Evolutionary conservation across 2,113 vertebrate species (phyloP).

Genomic region (Solea senegalensis): DNA sequence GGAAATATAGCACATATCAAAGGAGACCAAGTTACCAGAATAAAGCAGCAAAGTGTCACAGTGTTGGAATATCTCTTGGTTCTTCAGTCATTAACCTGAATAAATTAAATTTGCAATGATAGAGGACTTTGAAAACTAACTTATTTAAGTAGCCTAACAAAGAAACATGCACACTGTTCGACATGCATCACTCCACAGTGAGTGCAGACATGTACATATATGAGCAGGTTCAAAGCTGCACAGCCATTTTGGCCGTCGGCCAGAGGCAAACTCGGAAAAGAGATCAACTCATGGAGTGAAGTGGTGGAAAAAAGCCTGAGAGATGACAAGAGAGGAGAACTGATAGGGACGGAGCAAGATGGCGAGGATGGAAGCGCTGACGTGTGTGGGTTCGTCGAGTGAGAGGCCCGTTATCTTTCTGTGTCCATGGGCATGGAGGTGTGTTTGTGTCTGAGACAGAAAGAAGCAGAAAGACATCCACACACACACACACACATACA

Average conservation of each 20-base stretch:
- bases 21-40: no score
- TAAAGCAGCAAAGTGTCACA: no score
- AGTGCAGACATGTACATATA: constrained; percentile 15
- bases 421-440: background rate
- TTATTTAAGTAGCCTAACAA: no score
- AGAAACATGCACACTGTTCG: no score
- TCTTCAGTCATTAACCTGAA: no score
- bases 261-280: constrained; percentile 62
- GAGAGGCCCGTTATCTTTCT: constrained; percentile 30
- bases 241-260: constrained; percentile 39
- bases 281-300: constrained; percentile 24
- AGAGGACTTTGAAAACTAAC: no score
- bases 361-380: constrained; percentile 51
- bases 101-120: no score
- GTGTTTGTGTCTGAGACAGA: background rate
- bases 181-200: background rate
- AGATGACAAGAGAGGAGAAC: constrained; percentile 37
- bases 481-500: background rate
- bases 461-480: background rate
- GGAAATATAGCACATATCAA: no score
- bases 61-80: no score
- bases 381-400: constrained; percentile 17
- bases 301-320: constrained; percentile 63
- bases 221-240: constrained; percentile 21
- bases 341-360: constrained; percentile 43